phyloP scores from a whole-genome alignment of 2,113 vertebrate genomes.

The Catharus fuscescens region DNA sequence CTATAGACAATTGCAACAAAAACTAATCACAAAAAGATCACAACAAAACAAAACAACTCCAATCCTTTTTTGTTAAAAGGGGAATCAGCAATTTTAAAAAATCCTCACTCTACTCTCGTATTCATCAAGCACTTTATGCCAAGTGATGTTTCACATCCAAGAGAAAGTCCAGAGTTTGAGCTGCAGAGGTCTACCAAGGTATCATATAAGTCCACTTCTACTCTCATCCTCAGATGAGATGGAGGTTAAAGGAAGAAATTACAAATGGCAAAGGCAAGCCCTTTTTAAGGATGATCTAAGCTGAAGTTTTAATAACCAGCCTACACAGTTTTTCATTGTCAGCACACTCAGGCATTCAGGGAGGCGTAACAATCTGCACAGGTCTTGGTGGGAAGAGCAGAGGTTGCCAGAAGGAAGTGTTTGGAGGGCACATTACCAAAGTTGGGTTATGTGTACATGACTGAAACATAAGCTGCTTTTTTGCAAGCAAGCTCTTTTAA shows the following conservation, averaged over 20 bases:
- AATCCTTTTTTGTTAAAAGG: neutral
- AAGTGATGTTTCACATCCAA: neutral
- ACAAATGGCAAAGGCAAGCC: neutral
- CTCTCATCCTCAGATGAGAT: neutral
- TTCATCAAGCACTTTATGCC: neutral
- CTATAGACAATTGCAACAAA: neutral
- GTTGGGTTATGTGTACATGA: neutral
- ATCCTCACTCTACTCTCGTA: neutral
- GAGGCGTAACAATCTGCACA: neutral
- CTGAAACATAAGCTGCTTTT: constrained; percentile 62
- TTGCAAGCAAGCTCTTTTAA: constrained; percentile 51
- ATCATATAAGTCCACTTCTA: neutral
- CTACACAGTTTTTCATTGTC: neutral
- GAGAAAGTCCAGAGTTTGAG: neutral
- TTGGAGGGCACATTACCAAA: constrained; percentile 21
- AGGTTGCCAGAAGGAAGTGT: constrained; percentile 28
- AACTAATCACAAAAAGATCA: neutral
- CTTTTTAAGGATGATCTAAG: neutral
- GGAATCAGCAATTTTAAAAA: neutral
- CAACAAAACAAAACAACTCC: neutral
- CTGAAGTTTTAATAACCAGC: neutral
- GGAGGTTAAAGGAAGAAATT: neutral
- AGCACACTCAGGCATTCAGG: neutral
- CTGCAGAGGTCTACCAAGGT: neutral
- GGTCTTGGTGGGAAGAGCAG: constrained; percentile 16